Base-by-base conservation (phyloP, 2,113 vertebrate genomes). In the Pelvicachromis taeniatus region DNA sequence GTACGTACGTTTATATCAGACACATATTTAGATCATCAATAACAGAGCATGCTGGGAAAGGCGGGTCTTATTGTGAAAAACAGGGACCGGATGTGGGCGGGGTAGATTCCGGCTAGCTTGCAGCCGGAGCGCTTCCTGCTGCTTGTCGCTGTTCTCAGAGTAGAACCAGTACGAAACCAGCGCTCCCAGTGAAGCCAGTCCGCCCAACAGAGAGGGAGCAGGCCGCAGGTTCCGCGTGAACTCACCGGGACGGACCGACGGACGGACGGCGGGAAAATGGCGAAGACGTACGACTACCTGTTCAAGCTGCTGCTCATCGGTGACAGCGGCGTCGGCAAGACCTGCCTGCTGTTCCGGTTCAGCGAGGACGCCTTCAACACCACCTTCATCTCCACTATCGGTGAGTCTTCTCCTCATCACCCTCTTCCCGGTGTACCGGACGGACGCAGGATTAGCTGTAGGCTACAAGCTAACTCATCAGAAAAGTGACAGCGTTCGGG, bases 311-410 rank as follows among this genome's bases (percentile, higher is more conserved):
- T 96, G 85, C 92, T 96, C 48, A 96, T 96, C 80, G 95, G 95
- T 2, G 95, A 96, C 91, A 95, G 94, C 77, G 93, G 95, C 23
- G 95, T 97, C 45, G 96, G 96, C 4, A 97, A 97, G 85, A 96
- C 96, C 12, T 96, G 96, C 65, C 91, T 96, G 50, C 94, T 97
- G 38, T 96, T 96, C 93, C 94, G 96, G 61, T 96, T 96, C 91
- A 95, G 95, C 77, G 96, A 96, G 83, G 95, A 96, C 86, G 95
- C 95, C n/a, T 96, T 96, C 86, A 96, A 95, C 88, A 95, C 95
- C 70, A 96, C 95, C 77, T 96, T 96, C 87, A 96, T 96, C 70
- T 96, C 96, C 79, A 97, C 96, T 48, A 97, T 96, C 88, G 96
- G 96, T 95, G 78, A 91, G 94, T 29, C 0, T 7, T 29, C 68